Evolutionary conservation across 1,140 invertebrate species (phyloP), one percentile per base, ranked within the genome.

Genomic region (Vanessa tameamea): DNA sequence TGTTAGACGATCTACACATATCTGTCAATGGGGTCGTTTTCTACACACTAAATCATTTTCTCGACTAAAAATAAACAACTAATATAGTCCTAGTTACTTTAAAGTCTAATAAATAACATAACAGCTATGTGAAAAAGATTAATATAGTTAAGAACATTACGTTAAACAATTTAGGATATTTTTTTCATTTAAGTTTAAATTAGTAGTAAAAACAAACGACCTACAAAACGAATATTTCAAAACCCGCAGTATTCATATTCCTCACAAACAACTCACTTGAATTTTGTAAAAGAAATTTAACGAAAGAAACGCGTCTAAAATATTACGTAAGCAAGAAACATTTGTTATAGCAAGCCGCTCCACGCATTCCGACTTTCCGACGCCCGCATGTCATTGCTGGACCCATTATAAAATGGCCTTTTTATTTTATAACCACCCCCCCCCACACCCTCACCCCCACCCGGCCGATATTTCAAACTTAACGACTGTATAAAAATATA

Each of bases 361-460:
- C 48, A 78, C 69, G 73, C 71, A 70, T 75, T 77, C 77, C 79
- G 85, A 72, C 87, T 57, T 57, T 69, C 57, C 81, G 89, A 84
- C 87, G 88, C 90, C 90, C 89, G 89, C 89, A 90, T 91, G 89
- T 89, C 88, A 89, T 89, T 87, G 83, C 83, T 72, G 67, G 82
- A 82, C 83, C 89, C 88, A 91, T 91, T 92, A 90, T 91, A 91
- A 91, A 91, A 91, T 90, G 88, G 83, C 85, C 85, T 91, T 91
- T 91, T 91, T 91, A 90, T 90, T 91, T 90, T 88, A 88, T 87
- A 87, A 77, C 64, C 75, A 57, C 73, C 64, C 77, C 77, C 77
- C 71, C 75, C n/a, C 64, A 64, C 76, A 61, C 77, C 72, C 53
- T 53, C 57, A 64, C 68, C 76, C 78, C 73, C 78, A 72, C 73